Base-by-base conservation (phyloP, 2,113 vertebrate genomes). In the Nerophis ophidion region DNA sequence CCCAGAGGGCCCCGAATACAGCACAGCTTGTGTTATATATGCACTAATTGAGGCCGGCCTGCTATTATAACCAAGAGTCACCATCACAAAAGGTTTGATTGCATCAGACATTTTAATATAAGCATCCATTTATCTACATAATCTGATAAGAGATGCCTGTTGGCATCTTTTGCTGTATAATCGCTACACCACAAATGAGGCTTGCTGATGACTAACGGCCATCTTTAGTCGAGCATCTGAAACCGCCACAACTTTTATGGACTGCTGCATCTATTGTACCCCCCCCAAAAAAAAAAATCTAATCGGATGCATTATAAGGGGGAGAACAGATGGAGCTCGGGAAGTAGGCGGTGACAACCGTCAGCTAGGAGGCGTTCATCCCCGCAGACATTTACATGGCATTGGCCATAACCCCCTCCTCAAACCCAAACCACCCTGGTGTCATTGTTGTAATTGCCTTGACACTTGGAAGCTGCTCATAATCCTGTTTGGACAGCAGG, bases 391-490 rank as follows among this genome's bases (percentile, higher is more conserved):
- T 82, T 79, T 79, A 82, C 75, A 75, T 76, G 70, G 71, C 40
- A 62, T 69, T 76, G 76, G 62, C 61, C 58, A 71, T 77, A 74
- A 79, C 72, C 75, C 40, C 5, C 10, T 12, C 40, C 40, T 44
- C 40, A 44, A 44, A 44, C 40, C 40, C 65, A 68, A 79, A 82
- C 60, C 75, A 46, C 26, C 17, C 63, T 66, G 75, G 75, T 83
- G 79, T 78, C 76, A 84, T 60, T 75, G 81, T 49, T 73, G 72
- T 75, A 84, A 85, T 82, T 86, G 74, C 78, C 66, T 79, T 86
- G 81, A 86, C 76, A 81, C 70, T 65, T 69, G 8, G 65, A 82
- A 85, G 75, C 72, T 83, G 77, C 58, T 71, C 60, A 58, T 84
- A 84, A 81, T 85, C 79, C 74, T 77, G 74, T 83, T 82, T 84